phyloP scores from a whole-genome alignment of 2,888 invertebrate species.

The Troglohyphantes excavatus region DNA sequence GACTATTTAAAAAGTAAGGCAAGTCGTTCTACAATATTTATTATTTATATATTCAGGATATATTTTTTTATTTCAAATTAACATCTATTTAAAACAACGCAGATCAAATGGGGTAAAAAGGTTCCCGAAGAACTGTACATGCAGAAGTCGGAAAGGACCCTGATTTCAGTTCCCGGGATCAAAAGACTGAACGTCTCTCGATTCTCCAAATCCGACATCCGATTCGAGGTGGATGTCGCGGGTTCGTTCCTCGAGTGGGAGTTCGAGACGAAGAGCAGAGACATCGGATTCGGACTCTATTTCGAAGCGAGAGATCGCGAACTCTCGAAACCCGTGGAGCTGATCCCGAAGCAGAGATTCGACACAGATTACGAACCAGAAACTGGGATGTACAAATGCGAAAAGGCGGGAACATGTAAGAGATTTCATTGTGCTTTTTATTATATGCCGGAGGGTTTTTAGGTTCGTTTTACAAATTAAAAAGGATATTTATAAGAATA shows the following conservation, averaged over 20 bases:
- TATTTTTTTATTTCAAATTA: too few species aligned
- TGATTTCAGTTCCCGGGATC: neutral
- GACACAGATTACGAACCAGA: slow-evolving; percentile 37
- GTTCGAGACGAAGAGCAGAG: slow-evolving; percentile 55
- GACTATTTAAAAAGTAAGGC: too few species aligned
- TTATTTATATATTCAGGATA: too few species aligned
- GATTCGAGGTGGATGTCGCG: slow-evolving; percentile 12
- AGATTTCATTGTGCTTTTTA: neutral
- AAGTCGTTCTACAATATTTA: too few species aligned
- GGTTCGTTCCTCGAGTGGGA: slow-evolving; percentile 53
- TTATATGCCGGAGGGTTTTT: too few species aligned
- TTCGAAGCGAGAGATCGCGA: neutral
- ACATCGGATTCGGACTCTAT: slow-evolving; percentile 55
- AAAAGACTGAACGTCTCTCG: slow-evolving; percentile 8
- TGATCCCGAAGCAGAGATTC: slow-evolving; percentile 54
- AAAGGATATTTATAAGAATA: too few species aligned
- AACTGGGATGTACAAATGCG: slow-evolving; percentile 47
- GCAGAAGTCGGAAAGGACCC: neutral
- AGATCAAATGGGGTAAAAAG: slow-evolving; percentile 15
- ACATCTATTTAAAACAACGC: neutral
- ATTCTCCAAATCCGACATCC: neutral
- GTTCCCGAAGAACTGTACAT: slow-evolving; percentile 42
- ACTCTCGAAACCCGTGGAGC: neutral
- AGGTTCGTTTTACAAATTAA: too few species aligned
- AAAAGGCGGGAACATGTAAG: slow-evolving; percentile 63